Conservation (phyloP, 2,113 vertebrate species). For the Athene noctua region DNA sequence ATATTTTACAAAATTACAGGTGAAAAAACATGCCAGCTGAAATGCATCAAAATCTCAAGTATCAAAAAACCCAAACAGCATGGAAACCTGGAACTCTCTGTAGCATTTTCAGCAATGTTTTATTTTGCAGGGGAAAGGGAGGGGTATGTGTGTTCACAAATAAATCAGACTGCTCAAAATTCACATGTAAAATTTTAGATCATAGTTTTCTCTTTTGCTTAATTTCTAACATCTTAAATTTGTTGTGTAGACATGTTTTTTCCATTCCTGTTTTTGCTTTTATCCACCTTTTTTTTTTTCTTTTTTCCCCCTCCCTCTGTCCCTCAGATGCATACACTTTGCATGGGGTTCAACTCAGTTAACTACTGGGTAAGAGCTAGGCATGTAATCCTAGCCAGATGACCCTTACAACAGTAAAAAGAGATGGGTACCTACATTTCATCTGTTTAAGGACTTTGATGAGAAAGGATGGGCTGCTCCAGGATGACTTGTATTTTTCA, state of each 20-base stretch:
- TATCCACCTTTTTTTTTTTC: neutral
- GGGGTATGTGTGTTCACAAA: neutral
- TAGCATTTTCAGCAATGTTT: neutral
- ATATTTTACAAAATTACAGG: neutral
- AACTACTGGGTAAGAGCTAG: neutral
- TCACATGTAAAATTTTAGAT: neutral
- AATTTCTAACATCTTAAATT: neutral
- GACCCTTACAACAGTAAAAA: neutral
- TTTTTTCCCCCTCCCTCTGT: too few species aligned
- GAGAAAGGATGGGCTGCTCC: neutral
- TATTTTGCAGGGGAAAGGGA: neutral
- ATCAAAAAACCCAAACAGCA: neutral
- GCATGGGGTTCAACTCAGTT: neutral
- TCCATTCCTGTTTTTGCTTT: neutral
- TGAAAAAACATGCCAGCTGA: neutral
- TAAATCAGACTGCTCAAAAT: neutral
- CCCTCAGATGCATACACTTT: neutral
- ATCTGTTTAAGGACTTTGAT: neutral
- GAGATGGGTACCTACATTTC: neutral
- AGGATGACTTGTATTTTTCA: neutral
- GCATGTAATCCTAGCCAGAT: neutral
- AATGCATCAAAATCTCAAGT: neutral
- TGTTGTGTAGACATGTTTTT: neutral
- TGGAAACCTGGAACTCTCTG: neutral
- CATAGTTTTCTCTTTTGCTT: neutral